phyloP scores from a whole-genome alignment of 2,888 invertebrate genomes.

The Trissonchulus sp. region DNA sequence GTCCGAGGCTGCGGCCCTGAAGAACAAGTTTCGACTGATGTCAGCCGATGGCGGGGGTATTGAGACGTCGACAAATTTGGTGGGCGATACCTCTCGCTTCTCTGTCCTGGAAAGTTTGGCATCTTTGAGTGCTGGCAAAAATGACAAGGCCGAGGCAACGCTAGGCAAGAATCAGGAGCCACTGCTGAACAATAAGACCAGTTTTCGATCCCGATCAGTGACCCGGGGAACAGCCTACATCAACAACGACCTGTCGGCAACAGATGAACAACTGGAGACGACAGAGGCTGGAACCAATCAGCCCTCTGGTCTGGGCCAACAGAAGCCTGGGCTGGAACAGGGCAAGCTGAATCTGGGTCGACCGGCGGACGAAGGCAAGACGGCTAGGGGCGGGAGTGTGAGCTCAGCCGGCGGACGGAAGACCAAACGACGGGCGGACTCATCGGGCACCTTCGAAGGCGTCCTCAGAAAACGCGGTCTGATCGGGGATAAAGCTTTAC shows the following conservation, averaged over 20 bases:
- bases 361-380: neutral
- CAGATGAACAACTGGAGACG: slow-evolving; percentile 26
- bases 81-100: neutral
- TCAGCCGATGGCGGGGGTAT: neutral
- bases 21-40: neutral
- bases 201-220: neutral
- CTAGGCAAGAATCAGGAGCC: neutral
- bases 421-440: too few relatives aligned
- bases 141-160: neutral
- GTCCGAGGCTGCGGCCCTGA: neutral
- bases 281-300: slow-evolving; percentile 27
- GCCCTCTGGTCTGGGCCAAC: neutral
- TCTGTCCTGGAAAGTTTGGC: neutral
- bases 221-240: slow-evolving; percentile 46
- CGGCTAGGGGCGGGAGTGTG: too few relatives aligned
- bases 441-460: too few relatives aligned
- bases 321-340: neutral
- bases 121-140: too few relatives aligned
- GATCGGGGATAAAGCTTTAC: too few relatives aligned
- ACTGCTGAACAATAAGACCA: neutral
- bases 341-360: neutral
- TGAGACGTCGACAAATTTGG: neutral
- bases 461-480: too few relatives aligned
- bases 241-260: slow-evolving; percentile 49
- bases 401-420: too few relatives aligned